Base-by-base conservation (phyloP, 2,113 vertebrate species). In the Lampris incognitus region DNA sequence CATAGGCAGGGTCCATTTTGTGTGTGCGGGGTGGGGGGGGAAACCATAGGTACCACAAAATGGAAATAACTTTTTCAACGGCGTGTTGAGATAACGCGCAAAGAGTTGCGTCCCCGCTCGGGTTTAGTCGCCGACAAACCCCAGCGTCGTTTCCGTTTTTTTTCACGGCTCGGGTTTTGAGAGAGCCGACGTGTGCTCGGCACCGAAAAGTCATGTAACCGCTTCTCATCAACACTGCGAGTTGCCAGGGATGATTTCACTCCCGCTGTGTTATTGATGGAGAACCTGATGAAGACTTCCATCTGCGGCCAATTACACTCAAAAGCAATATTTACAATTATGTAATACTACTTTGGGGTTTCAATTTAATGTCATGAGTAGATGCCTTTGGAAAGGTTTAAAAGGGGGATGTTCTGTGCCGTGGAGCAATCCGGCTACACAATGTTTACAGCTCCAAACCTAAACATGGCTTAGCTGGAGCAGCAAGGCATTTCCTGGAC, bases 401-500 rank as follows among this genome's bases (percentile, higher is more conserved):
- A 55, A n/a, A 55, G 51, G 9, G 66, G 6, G 38, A 55, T 40
- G 24, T 51, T 9, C n/a, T 73, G 65, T 44, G 51, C 69, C 46
- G 3, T 65, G 50, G 76, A 76, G 78, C 76, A 87, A 78, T 78
- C 67, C 82, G 82, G 70, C 86, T 77, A 69, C 84, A 89, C 81
- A 85, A 89, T 82, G 83, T 90, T 92, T 90, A 91, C 75, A 74
- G 72, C 68, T 61, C 7, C 55, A 89, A 46, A 78, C 84, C 81
- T 91, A 86, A 90, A 89, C 85, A 89, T 81, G 79, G 75, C 72
- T 87, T 77, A 67, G 72, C 56, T 73, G 67, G 67, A 79, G 64
- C 79, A 75, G 70, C 61, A 69, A 91, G 88, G 85, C 83, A 84
- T 90, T 90, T 91, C 81, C 88, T 90, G 78, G 72, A 88, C 89